These are phyloP conservation scores for Acronicta psi DNA, from an alignment of 2,888 invertebrate species.

Conservation along the genomic window DNA sequence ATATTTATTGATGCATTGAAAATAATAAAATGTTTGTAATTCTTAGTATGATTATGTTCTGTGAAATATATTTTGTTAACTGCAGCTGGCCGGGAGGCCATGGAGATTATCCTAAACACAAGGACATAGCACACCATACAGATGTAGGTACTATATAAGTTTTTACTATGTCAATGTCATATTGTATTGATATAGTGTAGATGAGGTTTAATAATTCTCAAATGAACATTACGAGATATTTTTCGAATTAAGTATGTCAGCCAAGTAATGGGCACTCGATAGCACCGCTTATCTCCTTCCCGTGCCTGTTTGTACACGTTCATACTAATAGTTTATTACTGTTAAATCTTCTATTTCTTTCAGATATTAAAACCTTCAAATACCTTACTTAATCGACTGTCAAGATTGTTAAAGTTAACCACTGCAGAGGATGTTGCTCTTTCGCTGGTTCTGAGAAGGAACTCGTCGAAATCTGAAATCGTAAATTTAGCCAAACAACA, in stretches of 20 bases:
- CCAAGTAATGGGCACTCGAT: slow-evolving; percentile 32
- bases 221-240: slow-evolving; percentile 30
- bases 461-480: slow-evolving; percentile 94
- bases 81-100: slow-evolving; percentile 75
- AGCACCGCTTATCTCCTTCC: slow-evolving; percentile 30
- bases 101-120: slow-evolving; percentile 59
- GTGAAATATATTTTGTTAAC: slow-evolving; percentile 73
- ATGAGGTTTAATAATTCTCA: slow-evolving; percentile 29
- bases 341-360: slow-evolving; percentile 63
- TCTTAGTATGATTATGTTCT: slow-evolving; percentile 56
- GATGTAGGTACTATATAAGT: slow-evolving; percentile 69
- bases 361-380: slow-evolving; percentile 94
- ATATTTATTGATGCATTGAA: slow-evolving; percentile 20
- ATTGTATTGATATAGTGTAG: slow-evolving; percentile 54
- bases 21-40: slow-evolving; percentile 37
- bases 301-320: slow-evolving; percentile 36
- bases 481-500: slow-evolving; percentile 93
- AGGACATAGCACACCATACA: slow-evolving; percentile 72
- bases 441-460: slow-evolving; percentile 94
- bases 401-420: slow-evolving; percentile 95
- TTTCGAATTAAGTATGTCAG: slow-evolving; percentile 11
- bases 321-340: slow-evolving; percentile 18
- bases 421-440: slow-evolving; percentile 97
- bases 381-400: slow-evolving; percentile 94
- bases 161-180: slow-evolving; percentile 63